These are phyloP conservation scores for Ips typographus DNA, from an alignment of 1,140 invertebrate species.

Conservation along the genomic window DNA sequence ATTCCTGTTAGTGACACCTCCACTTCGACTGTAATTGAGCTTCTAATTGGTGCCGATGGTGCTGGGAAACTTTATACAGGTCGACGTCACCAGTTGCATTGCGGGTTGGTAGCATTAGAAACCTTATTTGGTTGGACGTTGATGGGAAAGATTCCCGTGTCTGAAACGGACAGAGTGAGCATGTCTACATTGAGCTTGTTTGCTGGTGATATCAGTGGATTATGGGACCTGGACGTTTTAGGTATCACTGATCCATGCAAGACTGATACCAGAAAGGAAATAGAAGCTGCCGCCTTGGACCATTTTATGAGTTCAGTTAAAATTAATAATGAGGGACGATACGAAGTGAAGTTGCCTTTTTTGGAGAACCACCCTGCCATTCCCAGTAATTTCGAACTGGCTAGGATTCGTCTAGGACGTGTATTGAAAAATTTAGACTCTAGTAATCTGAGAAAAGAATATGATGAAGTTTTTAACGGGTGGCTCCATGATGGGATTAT, in stretches of 20 bases:
- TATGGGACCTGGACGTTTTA: constrained; percentile 14
- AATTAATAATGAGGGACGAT: constrained; percentile 18
- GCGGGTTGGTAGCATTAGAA: constrained; percentile 47
- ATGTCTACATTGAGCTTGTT: not conserved
- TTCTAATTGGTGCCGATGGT: constrained; percentile 32
- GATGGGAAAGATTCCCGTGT: constrained; percentile 37
- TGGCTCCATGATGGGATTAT: constrained; percentile 38
- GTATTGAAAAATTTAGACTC: not conserved
- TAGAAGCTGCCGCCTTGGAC: not conserved
- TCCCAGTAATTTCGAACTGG: constrained; percentile 12
- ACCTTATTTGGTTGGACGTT: constrained; percentile 49
- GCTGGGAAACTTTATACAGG: constrained; percentile 42
- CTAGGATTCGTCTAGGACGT: constrained; percentile 1
- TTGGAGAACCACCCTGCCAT: constrained; percentile 1
- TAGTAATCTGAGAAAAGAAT: not conserved
- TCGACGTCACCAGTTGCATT: constrained; percentile 32
- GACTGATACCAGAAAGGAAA: not conserved
- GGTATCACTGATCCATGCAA: constrained; percentile 5
- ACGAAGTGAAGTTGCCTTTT: constrained; percentile 19
- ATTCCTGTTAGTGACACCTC: constrained; percentile 21
- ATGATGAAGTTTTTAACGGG: constrained; percentile 33
- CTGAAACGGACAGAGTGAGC: not conserved
- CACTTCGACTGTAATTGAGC: constrained; percentile 9
- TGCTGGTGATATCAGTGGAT: not conserved
- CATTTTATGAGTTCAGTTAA: constrained; percentile 16